Conservation (phyloP, 2,113 vertebrate species). For the Eptesicus fuscus region DNA sequence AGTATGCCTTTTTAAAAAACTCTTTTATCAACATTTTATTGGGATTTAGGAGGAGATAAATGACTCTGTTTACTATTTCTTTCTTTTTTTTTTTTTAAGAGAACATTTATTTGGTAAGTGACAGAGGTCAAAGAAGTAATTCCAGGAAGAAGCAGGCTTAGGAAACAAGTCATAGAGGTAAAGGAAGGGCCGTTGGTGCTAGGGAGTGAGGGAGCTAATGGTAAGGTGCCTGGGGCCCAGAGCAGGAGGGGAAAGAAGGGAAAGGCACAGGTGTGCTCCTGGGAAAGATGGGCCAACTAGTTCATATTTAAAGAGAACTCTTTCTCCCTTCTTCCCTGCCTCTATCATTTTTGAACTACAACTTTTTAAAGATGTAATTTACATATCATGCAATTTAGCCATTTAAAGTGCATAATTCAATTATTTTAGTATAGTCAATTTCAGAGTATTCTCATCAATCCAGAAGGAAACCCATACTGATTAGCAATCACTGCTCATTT, state of each 20-base stretch:
- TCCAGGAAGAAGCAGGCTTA: no score
- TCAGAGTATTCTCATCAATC: not conserved
- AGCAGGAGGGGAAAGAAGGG: no score
- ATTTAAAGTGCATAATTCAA: not conserved
- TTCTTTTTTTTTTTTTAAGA: no score
- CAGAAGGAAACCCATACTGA: not conserved
- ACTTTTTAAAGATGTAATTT: not conserved
- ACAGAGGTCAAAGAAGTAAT: no score
- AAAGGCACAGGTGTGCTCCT: no score
- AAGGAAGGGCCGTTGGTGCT: no score
- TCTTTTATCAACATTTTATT: not conserved
- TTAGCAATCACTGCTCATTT: not conserved
- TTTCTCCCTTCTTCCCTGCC: not conserved
- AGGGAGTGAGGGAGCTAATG: no score
- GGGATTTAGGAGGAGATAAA: not conserved
- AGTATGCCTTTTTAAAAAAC: not conserved
- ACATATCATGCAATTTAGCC: not conserved
- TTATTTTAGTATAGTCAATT: not conserved
- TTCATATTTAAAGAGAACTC: not conserved
- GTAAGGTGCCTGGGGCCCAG: no score
- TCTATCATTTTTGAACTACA: not conserved
- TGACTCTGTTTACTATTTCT: not conserved
- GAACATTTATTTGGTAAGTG: no score
- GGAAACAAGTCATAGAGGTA: no score
- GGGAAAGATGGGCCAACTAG: no score